These are phyloP conservation scores for Cryptus armator DNA, from an alignment of 2,888 invertebrate species.

Conservation along the genomic window DNA sequence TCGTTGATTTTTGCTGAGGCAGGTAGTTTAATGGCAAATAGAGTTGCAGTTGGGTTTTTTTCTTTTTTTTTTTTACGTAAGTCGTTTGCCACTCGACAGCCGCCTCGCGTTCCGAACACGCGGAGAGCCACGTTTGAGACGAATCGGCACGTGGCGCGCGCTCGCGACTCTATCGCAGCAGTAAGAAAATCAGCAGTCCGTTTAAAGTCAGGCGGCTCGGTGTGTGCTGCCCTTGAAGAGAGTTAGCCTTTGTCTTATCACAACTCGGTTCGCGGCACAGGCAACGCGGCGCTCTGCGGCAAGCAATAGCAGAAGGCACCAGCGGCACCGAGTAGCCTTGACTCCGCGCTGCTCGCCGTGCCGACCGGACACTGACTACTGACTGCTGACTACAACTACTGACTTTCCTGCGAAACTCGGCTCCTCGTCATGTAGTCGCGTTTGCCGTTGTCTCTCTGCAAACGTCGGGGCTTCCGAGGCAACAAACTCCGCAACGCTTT, in stretches of 20 bases:
- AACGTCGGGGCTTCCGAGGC: background rate
- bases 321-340: slow-evolving; percentile 79
- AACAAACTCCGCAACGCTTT: background rate
- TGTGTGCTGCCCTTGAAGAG: slow-evolving; percentile 79
- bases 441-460: background rate
- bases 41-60: background rate
- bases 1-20: background rate
- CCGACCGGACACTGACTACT: slow-evolving; percentile 45
- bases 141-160: slow-evolving; percentile 4
- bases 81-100: background rate
- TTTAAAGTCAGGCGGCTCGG: slow-evolving; percentile 66
- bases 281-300: slow-evolving; percentile 43
- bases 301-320: slow-evolving; percentile 27
- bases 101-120: background rate
- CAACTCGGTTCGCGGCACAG: slow-evolving; percentile 72
- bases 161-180: slow-evolving; percentile 26
- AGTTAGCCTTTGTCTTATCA: slow-evolving; percentile 84
- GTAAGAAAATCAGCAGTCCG: slow-evolving; percentile 26
- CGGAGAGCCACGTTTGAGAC: background rate
- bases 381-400: slow-evolving; percentile 68
- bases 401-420: slow-evolving; percentile 81
- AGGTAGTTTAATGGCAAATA: slow-evolving; percentile 10
- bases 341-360: slow-evolving; percentile 76
- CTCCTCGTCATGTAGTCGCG: slow-evolving; percentile 37
- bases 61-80: background rate